Percentiles rank a stretch among this genome's conserved stretches.
phyloP scores from a whole-genome alignment of 35 echinoderm and acorn worm species.

The Eucidaris tribuloides region DNA sequence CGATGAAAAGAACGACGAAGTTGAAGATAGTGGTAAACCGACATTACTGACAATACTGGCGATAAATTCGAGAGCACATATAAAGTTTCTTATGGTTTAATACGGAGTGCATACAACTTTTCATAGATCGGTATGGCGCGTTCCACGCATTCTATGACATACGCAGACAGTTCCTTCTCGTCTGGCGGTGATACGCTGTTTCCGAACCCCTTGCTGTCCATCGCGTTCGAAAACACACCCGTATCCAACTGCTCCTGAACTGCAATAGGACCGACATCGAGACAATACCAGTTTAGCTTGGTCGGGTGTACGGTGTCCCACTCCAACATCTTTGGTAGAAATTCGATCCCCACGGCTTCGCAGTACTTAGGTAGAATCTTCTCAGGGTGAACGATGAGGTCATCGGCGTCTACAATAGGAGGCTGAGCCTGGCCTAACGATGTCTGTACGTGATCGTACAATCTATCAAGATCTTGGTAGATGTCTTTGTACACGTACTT shows the following conservation, averaged over 20 bases:
- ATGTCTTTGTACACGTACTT: background rate
- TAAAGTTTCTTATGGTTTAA: constrained; percentile 45
- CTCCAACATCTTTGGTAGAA: constrained; percentile 13
- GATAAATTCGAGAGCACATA: no score
- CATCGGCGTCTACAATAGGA: constrained; percentile 36
- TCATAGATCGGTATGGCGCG: constrained; percentile 19
- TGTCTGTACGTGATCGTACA: constrained; percentile 5
- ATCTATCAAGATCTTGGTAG: background rate
- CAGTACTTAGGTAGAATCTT: constrained; percentile 26
- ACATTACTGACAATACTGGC: no score
- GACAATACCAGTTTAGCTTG: constrained; percentile 30
- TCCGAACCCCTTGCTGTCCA: constrained; percentile 31
- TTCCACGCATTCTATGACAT: background rate
- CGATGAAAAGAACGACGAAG: no score
- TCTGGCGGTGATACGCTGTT: background rate
- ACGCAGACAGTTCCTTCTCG: background rate
- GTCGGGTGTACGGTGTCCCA: constrained; percentile 21
- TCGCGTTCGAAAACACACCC: constrained; percentile 26
- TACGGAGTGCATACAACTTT: constrained; percentile 43
- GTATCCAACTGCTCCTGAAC: background rate
- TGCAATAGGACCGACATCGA: background rate
- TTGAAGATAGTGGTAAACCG: no score
- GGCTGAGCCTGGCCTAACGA: background rate
- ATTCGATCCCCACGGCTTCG: constrained; percentile 17
- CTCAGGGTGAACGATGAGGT: constrained; percentile 35